Evolutionary conservation across 2,113 vertebrate species (phyloP).

Genomic region (Dicerorhinus sumatrensis): DNA sequence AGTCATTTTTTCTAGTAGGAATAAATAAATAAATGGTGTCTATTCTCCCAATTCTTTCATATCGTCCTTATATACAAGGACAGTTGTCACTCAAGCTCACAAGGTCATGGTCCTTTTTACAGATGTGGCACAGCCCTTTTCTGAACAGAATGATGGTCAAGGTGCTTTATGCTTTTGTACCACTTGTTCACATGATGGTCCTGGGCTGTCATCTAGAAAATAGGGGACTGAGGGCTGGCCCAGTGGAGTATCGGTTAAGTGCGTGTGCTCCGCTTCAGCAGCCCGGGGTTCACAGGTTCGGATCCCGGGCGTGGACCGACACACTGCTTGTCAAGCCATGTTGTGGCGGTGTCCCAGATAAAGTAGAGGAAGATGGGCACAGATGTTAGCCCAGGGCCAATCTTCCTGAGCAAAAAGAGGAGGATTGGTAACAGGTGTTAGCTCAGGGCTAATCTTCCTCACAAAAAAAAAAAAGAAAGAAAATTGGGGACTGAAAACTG

Average conservation of each 20-base stretch:
- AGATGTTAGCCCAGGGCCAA: too few relatives aligned
- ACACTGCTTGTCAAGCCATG: too few relatives aligned
- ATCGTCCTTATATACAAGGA: neutral
- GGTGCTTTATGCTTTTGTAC: neutral
- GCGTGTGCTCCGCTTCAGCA: too few relatives aligned
- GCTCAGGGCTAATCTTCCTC: too few relatives aligned
- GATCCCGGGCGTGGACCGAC: too few relatives aligned
- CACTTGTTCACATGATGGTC: neutral
- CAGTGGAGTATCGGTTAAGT: too few relatives aligned
- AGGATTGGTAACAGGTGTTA: too few relatives aligned
- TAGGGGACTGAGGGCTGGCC: neutral
- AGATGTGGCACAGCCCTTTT: neutral
- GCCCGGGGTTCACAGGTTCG: too few relatives aligned
- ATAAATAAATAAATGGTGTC: neutral
- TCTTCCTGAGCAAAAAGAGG: too few relatives aligned
- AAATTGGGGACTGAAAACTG: neutral
- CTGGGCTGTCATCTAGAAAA: neutral
- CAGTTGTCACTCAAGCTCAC: neutral
- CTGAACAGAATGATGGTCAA: neutral
- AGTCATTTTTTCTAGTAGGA: neutral
- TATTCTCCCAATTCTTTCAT: neutral
- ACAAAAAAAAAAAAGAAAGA: too few relatives aligned
- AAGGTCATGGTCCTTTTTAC: neutral
- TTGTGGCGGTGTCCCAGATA: too few relatives aligned
- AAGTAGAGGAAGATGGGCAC: too few relatives aligned